phyloP scores from a whole-genome alignment of 2,797 vertebrate genomes.

The Anguilla anguilla region DNA sequence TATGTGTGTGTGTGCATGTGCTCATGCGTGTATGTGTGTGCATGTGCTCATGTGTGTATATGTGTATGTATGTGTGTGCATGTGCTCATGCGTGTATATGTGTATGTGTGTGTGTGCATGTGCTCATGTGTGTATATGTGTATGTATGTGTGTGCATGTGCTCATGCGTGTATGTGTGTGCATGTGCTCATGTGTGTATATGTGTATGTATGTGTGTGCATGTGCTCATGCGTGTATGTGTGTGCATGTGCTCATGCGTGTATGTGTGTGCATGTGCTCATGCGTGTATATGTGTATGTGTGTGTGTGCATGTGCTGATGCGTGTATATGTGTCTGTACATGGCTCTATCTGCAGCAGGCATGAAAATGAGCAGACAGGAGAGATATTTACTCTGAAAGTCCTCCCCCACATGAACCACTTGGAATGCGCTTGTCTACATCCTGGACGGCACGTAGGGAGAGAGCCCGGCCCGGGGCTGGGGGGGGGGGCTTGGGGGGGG shows the following conservation, averaged over 20 bases:
- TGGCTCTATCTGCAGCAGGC: slow-evolving; percentile 71
- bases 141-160: background rate
- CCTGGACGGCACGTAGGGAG: slow-evolving; percentile 82
- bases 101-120: too few relatives aligned
- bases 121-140: background rate
- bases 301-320: background rate
- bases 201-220: background rate
- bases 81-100: too few relatives aligned
- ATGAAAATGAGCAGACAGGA: slow-evolving; percentile 79
- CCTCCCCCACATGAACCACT: slow-evolving; percentile 89
- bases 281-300: background rate
- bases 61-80: too few relatives aligned
- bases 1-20: too few relatives aligned
- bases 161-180: slow-evolving; percentile 29
- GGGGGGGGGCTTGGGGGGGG: slow-evolving; percentile 88
- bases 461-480: slow-evolving; percentile 79
- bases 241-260: too few relatives aligned
- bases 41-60: too few relatives aligned
- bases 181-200: background rate
- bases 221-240: too few relatives aligned
- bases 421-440: slow-evolving; percentile 92
- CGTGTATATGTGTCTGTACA: background rate
- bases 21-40: too few relatives aligned
- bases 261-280: slow-evolving; percentile 18
- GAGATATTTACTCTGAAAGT: slow-evolving; percentile 78